These are phyloP conservation scores for Pachyuromys duprasi DNA, from an alignment of 2,797 vertebrate species.

Conservation along the genomic window DNA sequence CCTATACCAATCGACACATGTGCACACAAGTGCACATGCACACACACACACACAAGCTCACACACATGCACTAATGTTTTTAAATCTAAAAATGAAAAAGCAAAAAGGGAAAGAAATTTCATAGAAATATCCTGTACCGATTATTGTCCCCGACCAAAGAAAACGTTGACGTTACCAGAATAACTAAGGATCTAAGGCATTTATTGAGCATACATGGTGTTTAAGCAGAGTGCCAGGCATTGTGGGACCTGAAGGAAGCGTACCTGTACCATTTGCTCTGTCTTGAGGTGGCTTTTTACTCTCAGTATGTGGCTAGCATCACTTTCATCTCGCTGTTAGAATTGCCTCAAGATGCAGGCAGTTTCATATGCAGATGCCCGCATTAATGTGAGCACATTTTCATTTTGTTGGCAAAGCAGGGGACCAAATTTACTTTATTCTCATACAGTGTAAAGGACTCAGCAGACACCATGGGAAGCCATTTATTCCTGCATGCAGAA, in stretches of 20 bases:
- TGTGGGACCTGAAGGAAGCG: background rate
- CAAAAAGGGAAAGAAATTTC: background rate
- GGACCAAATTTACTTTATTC: background rate
- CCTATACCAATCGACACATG: background rate
- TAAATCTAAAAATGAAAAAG: background rate
- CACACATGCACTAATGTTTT: background rate
- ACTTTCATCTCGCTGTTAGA: background rate
- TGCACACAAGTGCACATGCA: too few relatives aligned
- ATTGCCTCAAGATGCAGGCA: constrained; percentile 14
- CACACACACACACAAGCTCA: background rate
- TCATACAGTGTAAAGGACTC: background rate
- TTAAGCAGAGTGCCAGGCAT: background rate
- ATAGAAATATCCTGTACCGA: background rate
- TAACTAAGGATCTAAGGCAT: background rate
- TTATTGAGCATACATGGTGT: background rate
- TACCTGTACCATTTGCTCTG: background rate
- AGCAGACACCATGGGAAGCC: background rate
- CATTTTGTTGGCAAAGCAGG: background rate
- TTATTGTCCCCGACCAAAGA: constrained; percentile 39
- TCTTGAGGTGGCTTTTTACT: background rate
- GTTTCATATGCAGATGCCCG: background rate
- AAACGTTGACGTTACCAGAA: background rate
- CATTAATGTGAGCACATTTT: background rate
- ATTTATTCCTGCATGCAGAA: background rate
- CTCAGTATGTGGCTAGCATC: background rate